These are phyloP conservation scores for Strix occidentalis DNA, from an alignment of 2,797 vertebrate species.

Conservation along the genomic window DNA sequence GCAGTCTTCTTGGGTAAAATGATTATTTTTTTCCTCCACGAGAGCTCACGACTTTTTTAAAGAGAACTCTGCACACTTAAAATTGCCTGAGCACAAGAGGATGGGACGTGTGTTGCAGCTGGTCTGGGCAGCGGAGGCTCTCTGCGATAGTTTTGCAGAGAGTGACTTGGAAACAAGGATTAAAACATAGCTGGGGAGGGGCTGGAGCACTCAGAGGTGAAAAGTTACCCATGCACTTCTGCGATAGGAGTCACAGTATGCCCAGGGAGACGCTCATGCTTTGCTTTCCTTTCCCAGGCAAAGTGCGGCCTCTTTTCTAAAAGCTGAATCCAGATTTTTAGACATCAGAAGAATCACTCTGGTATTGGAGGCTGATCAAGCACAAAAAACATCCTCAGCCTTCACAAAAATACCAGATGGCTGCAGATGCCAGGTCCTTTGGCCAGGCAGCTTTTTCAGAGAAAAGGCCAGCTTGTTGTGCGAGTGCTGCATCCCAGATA, in stretches of 20 bases:
- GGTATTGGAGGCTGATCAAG: constrained; percentile 7
- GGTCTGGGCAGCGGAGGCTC: background rate
- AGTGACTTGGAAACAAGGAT: background rate
- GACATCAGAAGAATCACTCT: constrained; percentile 19
- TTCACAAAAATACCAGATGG: constrained; percentile 50
- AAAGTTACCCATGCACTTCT: background rate
- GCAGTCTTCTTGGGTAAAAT: constrained; percentile 3
- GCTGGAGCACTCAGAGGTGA: background rate
- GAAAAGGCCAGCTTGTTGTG: constrained; percentile 27
- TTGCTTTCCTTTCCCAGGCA: background rate
- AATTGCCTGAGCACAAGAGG: background rate
- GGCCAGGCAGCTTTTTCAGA: constrained; percentile 22
- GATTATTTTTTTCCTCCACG: background rate
- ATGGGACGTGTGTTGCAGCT: background rate
- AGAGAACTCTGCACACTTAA: background rate
- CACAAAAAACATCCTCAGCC: constrained; percentile 23
- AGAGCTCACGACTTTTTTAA: background rate
- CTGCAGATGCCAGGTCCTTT: constrained; percentile 53
- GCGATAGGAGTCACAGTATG: background rate
- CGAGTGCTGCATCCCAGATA: constrained; percentile 19
- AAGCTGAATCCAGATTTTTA: constrained; percentile 36
- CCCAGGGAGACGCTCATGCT: background rate
- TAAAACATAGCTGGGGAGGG: background rate
- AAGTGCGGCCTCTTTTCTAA: background rate
- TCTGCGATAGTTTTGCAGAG: background rate